These are phyloP conservation scores for Clytia hemisphaerica DNA, from an alignment of 30 jellyfish, hydroid and myxozoan species.

Conservation along the genomic window DNA sequence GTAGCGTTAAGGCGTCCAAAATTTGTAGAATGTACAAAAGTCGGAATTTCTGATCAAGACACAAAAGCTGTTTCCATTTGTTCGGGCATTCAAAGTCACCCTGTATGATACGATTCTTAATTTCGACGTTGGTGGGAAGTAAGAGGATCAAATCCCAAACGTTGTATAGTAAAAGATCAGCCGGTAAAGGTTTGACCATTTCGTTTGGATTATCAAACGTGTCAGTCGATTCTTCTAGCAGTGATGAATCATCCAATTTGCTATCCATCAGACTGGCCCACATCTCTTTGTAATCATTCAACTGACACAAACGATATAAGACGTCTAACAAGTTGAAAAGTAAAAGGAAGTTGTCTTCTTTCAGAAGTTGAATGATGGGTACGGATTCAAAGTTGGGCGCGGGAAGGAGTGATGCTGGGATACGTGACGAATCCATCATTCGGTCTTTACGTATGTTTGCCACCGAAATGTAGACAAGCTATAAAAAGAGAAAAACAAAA, in stretches of 20 bases:
- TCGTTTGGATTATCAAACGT: conserved; percentile 40
- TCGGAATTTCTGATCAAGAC: conserved; percentile 59
- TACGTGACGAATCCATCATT: conserved; percentile 39
- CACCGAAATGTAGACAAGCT: conserved; percentile 89
- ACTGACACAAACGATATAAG: conserved; percentile 32
- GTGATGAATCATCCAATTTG: conserved; percentile 4
- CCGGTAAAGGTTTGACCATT: conserved; percentile 31
- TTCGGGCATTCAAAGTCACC: conserved; percentile 22
- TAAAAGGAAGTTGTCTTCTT: conserved; percentile 44
- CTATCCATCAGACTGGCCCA: conserved; percentile 7
- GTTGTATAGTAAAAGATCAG: conserved; percentile 61
- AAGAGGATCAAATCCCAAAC: conserved; percentile 86
- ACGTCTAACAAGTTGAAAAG: conserved; percentile 73
- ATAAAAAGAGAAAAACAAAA: conserved; percentile 1
- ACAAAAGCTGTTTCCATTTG: conserved; percentile 50
- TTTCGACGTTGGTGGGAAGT: conserved; percentile 66
- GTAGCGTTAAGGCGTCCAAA: conserved; percentile 66
- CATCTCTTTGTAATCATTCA: conserved; percentile 1
- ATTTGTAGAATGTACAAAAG: conserved; percentile 77
- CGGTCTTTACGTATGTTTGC: conserved; percentile 81
- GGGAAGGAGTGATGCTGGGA: conserved; percentile 75
- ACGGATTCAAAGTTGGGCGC: conserved; percentile 90
- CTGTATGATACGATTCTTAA: conserved; percentile 31
- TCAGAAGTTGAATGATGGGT: conserved; percentile 80
- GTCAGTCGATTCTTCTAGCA: conserved; percentile 18